These are phyloP conservation scores for Notodonta ziczac DNA, from an alignment of 2,888 invertebrate genomes.

Conservation along the genomic window DNA sequence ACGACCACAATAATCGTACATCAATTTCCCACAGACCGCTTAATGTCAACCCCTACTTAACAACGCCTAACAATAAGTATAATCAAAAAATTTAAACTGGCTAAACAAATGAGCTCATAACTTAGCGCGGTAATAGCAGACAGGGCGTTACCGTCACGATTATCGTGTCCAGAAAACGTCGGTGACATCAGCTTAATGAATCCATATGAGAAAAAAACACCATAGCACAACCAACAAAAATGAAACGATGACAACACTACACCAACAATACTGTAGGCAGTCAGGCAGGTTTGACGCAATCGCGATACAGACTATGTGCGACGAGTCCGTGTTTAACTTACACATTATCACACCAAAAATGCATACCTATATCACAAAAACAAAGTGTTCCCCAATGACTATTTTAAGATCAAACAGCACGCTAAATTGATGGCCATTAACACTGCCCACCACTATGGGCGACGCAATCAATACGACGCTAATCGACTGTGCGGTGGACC, in stretches of 20 bases:
- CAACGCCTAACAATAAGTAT: conserved; percentile 56
- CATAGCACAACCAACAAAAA: conserved; percentile 62
- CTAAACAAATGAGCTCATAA: conserved; percentile 73
- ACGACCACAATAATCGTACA: conserved; percentile 70
- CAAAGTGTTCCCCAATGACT: conserved; percentile 69
- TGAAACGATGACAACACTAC: conserved; percentile 70
- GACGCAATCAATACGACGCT: conserved; percentile 69
- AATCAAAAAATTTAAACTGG: conserved; percentile 61
- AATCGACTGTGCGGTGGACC: conserved; percentile 65
- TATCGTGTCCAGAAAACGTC: conserved; percentile 70
- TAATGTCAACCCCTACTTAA: conserved; percentile 64
- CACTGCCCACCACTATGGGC: conserved; percentile 67
- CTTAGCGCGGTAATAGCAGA: conserved; percentile 64
- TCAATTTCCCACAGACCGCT: conserved; percentile 67
- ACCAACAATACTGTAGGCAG: conserved; percentile 49
- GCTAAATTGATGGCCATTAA: conserved; percentile 70
- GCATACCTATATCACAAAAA: conserved; percentile 68
- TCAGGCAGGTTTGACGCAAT: conserved; percentile 63
- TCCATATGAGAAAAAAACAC: conserved; percentile 63
- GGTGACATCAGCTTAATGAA: conserved; percentile 75
- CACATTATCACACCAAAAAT: conserved; percentile 70
- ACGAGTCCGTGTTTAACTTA: conserved; percentile 55
- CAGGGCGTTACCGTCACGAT: conserved; percentile 72
- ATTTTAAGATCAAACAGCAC: conserved; percentile 69
- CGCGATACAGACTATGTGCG: conserved; percentile 50